These are phyloP conservation scores for Alces alces DNA, from an alignment of 2,113 vertebrate species.

Conservation along the genomic window DNA sequence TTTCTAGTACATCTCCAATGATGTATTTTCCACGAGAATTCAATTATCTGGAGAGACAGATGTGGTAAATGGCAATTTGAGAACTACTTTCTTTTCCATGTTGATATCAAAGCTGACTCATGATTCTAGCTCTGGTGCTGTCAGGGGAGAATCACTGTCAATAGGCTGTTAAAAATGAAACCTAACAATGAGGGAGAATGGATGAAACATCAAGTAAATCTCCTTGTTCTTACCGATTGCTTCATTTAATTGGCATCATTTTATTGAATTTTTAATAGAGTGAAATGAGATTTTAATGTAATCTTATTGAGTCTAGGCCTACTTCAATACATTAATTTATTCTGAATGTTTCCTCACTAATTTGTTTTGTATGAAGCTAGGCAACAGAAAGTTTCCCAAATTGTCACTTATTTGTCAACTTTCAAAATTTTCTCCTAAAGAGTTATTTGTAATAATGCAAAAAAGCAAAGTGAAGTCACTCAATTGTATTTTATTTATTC, in stretches of 20 bases:
- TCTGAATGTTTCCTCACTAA: constrained; percentile 74
- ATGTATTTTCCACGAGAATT: constrained; percentile 66
- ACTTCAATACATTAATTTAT: constrained; percentile 81
- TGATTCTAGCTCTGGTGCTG: constrained; percentile 48
- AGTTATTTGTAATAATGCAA: not conserved
- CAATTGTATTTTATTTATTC: not conserved
- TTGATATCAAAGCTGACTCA: constrained; percentile 63
- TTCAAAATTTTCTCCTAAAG: not conserved
- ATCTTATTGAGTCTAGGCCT: constrained; percentile 74
- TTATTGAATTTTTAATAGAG: constrained; percentile 82
- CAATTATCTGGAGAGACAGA: constrained; percentile 66
- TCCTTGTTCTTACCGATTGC: constrained; percentile 73
- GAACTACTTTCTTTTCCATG: constrained; percentile 46
- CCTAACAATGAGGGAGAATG: constrained; percentile 67
- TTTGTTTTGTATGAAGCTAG: constrained; percentile 65
- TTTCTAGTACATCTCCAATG: constrained; percentile 3
- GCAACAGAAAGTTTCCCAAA: constrained; percentile 55
- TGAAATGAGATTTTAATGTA: constrained; percentile 83
- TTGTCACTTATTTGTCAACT: constrained; percentile 53
- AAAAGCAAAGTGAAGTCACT: not conserved
- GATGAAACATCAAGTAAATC: constrained; percentile 70
- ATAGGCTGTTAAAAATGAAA: constrained; percentile 79
- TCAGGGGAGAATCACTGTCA: constrained; percentile 63
- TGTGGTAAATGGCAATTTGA: constrained; percentile 63
- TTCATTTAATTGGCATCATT: constrained; percentile 78